Evolutionary conservation across 1,140 invertebrate species (phyloP).

Genomic region (Anastrepha ludens): DNA sequence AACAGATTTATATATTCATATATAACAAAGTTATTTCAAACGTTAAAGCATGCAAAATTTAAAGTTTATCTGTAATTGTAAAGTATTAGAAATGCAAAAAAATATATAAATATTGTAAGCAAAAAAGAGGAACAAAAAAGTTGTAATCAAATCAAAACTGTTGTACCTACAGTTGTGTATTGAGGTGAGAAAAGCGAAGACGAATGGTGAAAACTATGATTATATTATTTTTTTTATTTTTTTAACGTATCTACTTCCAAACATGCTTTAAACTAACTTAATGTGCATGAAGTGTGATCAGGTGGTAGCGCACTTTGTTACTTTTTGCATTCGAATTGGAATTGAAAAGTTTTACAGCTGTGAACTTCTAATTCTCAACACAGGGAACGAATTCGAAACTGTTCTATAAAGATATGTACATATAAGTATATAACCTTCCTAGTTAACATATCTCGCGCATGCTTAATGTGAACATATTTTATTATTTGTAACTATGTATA

Average conservation of each 20-base stretch:
- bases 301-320: no score
- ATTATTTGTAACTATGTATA: neutral
- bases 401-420: no score
- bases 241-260: no score
- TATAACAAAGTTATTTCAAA: constrained; percentile 26
- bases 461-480: neutral
- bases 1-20: constrained; percentile 16
- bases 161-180: constrained; percentile 45
- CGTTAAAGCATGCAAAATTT: constrained; percentile 31
- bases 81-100: constrained; percentile 30
- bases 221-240: neutral
- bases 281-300: no score
- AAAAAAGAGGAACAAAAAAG: neutral
- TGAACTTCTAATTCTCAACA: no score
- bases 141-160: constrained; percentile 37
- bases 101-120: neutral
- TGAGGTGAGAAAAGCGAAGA: neutral
- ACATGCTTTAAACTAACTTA: no score
- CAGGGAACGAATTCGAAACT: no score
- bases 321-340: no score
- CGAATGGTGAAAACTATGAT: neutral
- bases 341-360: no score
- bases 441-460: neutral
- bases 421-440: no score
- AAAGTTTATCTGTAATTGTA: constrained; percentile 31